phyloP scores from a whole-genome alignment of 2,888 invertebrate species.

The Andrena hattorfiana region DNA sequence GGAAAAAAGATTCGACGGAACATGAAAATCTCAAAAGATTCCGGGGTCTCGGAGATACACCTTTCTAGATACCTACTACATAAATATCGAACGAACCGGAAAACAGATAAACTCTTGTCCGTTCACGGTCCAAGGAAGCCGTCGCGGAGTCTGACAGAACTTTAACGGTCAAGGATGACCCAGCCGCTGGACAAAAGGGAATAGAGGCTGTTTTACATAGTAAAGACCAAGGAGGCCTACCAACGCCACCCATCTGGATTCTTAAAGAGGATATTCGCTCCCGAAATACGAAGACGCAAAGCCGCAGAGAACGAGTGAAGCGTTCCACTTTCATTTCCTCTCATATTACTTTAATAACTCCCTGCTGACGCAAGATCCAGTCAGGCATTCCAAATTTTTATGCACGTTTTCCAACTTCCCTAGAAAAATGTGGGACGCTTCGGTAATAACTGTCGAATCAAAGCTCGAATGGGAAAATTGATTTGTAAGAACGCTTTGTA shows the following conservation, averaged over 20 bases:
- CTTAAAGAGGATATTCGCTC: conserved; percentile 67
- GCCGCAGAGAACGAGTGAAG: background rate
- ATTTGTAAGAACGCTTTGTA: background rate
- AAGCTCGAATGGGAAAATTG: too few relatives aligned
- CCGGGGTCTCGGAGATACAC: conserved; percentile 47
- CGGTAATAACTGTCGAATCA: too few relatives aligned
- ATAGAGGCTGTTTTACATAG: conserved; percentile 77
- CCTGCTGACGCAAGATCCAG: background rate
- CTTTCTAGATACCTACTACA: conserved; percentile 65
- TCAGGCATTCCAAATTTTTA: background rate
- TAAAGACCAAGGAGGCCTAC: conserved; percentile 68
- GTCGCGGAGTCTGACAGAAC: conserved; percentile 64
- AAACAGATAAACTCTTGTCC: conserved; percentile 64
- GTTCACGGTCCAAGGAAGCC: conserved; percentile 11
- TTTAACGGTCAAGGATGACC: conserved; percentile 63
- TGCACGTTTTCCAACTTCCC: background rate
- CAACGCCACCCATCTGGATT: conserved; percentile 42
- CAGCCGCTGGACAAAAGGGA: conserved; percentile 72
- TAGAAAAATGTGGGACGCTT: too few relatives aligned
- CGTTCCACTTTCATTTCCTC: conserved; percentile 17
- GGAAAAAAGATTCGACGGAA: conserved; percentile 18
- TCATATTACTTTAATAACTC: background rate
- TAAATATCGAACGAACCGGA: conserved; percentile 73
- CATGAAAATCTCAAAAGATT: conserved; percentile 62
- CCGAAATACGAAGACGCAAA: conserved; percentile 4